Base-by-base conservation (phyloP, 2,113 vertebrate species). In the Picathartes gymnocephalus region DNA sequence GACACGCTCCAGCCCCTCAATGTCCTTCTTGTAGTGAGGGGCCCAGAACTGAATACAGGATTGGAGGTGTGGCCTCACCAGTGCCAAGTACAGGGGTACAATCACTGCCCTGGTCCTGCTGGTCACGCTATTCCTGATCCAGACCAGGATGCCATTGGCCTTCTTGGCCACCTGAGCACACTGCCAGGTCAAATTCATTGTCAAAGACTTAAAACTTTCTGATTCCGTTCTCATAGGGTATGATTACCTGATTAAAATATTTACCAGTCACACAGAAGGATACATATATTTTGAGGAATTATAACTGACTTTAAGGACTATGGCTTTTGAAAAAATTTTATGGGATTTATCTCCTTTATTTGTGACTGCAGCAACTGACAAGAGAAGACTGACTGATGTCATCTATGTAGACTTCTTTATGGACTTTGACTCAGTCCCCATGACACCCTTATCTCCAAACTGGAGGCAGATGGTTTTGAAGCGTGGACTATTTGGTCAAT, bases 1-100 rank as follows among this genome's bases (percentile, higher is more conserved):
- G 31, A 58, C 37, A 5, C 0, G 0, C 20, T 50, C 25, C 31
- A 72, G 31, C 31, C 0, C 4, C 27, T 44, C 37, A n/a, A 3
- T 65, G 8, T 33, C 1, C 27, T 40, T 65, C 10, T 33, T 33
- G 28, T 6, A 50, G 0, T 65, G 18, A 73, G 18, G 13, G 31
- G 12, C 27, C 22, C 10, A 17, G 37, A 73, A 73, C 31, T 27
- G n/a, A 27, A 23, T 18, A 13, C 22, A 10, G 27, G 4, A 33
- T 57, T 50, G 0, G 1, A 57, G 15, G 6, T 50, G 27, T 10
- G 6, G 2, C 15, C 31, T 57, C 22, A 57, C 7, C 22, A 50
- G 8, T 65, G 35, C 31, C 0, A 2, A 64, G 21, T 27, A 35
- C 17, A 50, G 35, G 14, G 10, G 4, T 2, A 42, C 2, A 2